Evolutionary conservation across 2,888 invertebrate species (phyloP), one percentile per base, ranked within the genome.

Genomic region (Nomada goodeniana): DNA sequence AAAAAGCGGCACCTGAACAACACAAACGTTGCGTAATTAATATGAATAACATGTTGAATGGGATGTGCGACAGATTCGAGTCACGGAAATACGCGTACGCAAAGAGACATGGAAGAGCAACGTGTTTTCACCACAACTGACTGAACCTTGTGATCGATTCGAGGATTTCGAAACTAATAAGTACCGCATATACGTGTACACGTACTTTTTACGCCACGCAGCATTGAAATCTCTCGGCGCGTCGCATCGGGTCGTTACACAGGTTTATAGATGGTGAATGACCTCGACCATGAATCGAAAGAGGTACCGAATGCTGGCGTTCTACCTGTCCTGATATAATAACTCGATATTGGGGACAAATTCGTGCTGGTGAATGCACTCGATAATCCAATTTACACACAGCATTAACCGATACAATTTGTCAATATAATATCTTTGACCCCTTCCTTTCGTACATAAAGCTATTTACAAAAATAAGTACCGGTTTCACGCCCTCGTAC

Each of bases 221-320:
- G 61, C 75, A 61, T 74, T 77, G 10, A 77, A 71, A 42, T 75
- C 47, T 82, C 75, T 53, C 26, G 71, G 5, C 7, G 2, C 10
- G 11, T 29, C 29, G 68, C 20, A 20, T 20, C 18, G 63, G 59
- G 68, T 55, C 50, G 61, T 4, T 23, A 47, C 36, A 26, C 26
- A 57, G 57, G 20, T 23, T 20, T 60, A 29, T 29, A 52, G 29
- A 81, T 78, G 79, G 76, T 86, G 74, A 26, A 70, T 75, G 84
- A 75, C 86, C 76, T 73, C 67, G 42, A 68, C 61, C 63, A 57
- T 23, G 68, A 57, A 20, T 73, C 50, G 71, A 76, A 67, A 42
- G 42, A 73, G 57, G 72, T 59, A 60, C 53, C 60, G 76, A 57
- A 61, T 42, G 55, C n/a, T 26, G 57, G 42, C 65, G 44, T 83